Conservation (phyloP, 2,113 vertebrate genomes). For the Paramisgurnus dabryanus region DNA sequence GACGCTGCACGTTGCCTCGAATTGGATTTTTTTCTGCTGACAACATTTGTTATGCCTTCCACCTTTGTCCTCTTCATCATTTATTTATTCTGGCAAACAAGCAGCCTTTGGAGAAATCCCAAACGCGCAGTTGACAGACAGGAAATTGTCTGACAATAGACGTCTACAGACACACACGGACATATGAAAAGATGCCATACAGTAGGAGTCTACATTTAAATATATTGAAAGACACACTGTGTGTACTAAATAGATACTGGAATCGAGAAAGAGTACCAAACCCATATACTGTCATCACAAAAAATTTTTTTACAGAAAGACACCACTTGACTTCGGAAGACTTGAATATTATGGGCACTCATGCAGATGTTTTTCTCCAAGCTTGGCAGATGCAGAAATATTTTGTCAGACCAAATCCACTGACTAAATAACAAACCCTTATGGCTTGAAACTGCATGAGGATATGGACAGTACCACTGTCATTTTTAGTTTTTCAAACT, state of each 20-base stretch:
- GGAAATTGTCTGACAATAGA: conserved; percentile 16
- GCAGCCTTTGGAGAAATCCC: conserved; percentile 59
- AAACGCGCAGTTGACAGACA: conserved; percentile 51
- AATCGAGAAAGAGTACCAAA: conserved; percentile 17
- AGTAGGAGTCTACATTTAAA: background rate
- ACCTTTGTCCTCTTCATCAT: conserved; percentile 74
- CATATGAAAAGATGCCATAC: background rate
- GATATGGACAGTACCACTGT: no score
- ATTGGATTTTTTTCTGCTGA: conserved; percentile 71
- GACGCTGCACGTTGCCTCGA: conserved; percentile 67
- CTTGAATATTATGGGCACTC: no score
- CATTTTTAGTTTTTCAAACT: no score
- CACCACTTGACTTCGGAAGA: no score
- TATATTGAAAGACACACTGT: background rate
- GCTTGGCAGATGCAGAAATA: no score
- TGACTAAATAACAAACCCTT: no score
- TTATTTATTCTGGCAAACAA: conserved; percentile 79
- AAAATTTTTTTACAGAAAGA: no score
- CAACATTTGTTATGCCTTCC: conserved; percentile 75
- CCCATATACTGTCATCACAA: no score
- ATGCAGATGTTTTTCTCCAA: no score
- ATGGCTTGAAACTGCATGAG: no score
- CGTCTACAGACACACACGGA: conserved; percentile 10
- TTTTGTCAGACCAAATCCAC: no score
- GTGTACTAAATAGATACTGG: background rate